These are phyloP conservation scores for Luperina testacea DNA, from an alignment of 2,888 invertebrate species.

Conservation along the genomic window DNA sequence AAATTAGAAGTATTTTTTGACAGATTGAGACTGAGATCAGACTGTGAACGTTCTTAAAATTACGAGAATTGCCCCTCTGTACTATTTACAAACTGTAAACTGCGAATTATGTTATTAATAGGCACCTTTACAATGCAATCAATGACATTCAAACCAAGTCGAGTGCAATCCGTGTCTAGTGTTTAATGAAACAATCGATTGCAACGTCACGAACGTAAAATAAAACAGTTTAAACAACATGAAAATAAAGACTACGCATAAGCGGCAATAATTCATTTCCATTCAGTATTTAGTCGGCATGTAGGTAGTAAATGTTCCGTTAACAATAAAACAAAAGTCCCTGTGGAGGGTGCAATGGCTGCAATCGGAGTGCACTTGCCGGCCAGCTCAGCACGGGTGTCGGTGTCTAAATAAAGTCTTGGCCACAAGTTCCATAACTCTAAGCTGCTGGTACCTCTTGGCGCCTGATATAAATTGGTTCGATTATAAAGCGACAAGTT, in stretches of 20 bases:
- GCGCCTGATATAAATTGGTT: conserved; percentile 77
- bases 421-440: conserved; percentile 47
- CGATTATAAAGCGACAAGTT: conserved; percentile 79
- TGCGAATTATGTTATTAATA: conserved; percentile 12
- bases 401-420: conserved; percentile 49
- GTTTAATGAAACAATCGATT: conserved; percentile 68
- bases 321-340: conserved; percentile 71
- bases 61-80: too few species aligned
- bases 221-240: conserved; percentile 68
- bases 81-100: neutral
- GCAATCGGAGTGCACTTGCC: conserved; percentile 47
- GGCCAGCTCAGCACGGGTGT: conserved; percentile 22
- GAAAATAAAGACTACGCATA: conserved; percentile 65
- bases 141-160: conserved; percentile 45
- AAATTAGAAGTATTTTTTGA: too few species aligned
- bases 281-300: conserved; percentile 70
- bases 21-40: too few species aligned
- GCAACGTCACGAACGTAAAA: conserved; percentile 72
- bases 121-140: conserved; percentile 11
- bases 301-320: conserved; percentile 74
- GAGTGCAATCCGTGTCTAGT: conserved; percentile 49
- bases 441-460: conserved; percentile 60
- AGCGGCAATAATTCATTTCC: conserved; percentile 67
- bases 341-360: conserved; percentile 37
- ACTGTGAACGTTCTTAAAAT: too few species aligned